Base-by-base conservation (phyloP, 2,888 invertebrate species). In the Empis livida region DNA sequence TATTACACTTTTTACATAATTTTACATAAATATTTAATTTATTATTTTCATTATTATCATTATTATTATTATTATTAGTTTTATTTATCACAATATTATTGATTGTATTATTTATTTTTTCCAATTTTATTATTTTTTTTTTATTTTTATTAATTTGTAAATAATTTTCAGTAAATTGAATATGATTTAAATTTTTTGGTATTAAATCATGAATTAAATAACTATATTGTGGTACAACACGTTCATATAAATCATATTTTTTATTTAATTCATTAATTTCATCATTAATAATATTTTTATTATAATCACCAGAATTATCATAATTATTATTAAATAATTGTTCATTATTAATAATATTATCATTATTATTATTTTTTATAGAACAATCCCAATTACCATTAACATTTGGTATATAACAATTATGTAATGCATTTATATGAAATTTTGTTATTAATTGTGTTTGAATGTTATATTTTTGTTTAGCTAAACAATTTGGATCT, bases 371-470 rank as follows among this genome's bases (percentile, higher is more conserved):
- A 30, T 42, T 17, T 10, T 30, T 13, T 13, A n/a, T 35, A n/a
- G 35, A 13, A 68, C 53, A 54, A 54, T 61, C 16, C 67, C 74
- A 70, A 50, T 77, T 78, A 53, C 78, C 80, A 63, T 79, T 80
- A 43, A 80, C 68, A 51, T 78, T 77, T 44, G 76, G 72, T 54
- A 78, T 65, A 52, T 62, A 68, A 38, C 66, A 69, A 61, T 76
- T 68, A 61, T 78, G 78, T 47, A 78, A 65, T 47, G 73, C 71
- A 50, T 70, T 68, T 48, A 82, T 73, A 52, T 75, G 73, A 53
- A 70, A 71, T 43, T 65, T 61, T 2, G 68, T 68, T 8, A 72
- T 60, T 50, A 60, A 53, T 49, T 60, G 63, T 4, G 63, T 63
- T 54, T 65, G 64, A 2, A 60, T 48, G 44, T 61, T 56, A 17